phyloP scores from a whole-genome alignment of 2,113 vertebrate species.

The Nycticorax nycticorax region DNA sequence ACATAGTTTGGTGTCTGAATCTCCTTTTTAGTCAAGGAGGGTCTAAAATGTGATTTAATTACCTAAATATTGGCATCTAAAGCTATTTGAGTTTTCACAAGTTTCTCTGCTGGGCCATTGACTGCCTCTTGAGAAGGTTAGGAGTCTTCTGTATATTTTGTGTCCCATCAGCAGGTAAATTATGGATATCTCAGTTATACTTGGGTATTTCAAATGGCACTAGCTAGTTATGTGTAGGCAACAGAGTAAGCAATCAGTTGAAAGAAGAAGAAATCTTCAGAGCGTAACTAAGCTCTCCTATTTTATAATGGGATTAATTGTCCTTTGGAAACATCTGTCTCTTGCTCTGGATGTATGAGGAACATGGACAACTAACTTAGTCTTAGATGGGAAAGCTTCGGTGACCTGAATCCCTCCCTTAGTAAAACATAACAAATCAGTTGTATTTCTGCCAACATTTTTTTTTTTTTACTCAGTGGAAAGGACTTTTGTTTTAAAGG shows the following conservation, averaged over 20 bases:
- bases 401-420: neutral
- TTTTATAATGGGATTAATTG: neutral
- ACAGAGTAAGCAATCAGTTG: neutral
- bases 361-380: neutral
- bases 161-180: neutral
- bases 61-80: neutral
- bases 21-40: neutral
- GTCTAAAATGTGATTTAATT: neutral
- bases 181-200: neutral
- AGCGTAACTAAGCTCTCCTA: neutral
- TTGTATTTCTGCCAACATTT: neutral
- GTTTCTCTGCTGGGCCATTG: neutral
- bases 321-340: neutral
- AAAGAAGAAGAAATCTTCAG: neutral
- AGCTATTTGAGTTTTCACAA: neutral
- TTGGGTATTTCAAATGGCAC: neutral
- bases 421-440: neutral
- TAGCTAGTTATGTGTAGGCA: neutral
- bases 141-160: neutral
- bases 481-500: neutral
- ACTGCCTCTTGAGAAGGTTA: neutral
- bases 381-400: neutral
- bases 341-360: neutral
- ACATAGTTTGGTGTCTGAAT: neutral
- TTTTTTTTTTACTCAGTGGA: neutral